Evolutionary conservation across 2,888 invertebrate species (phyloP).

Genomic region (Agrenia bidenticulata): DNA sequence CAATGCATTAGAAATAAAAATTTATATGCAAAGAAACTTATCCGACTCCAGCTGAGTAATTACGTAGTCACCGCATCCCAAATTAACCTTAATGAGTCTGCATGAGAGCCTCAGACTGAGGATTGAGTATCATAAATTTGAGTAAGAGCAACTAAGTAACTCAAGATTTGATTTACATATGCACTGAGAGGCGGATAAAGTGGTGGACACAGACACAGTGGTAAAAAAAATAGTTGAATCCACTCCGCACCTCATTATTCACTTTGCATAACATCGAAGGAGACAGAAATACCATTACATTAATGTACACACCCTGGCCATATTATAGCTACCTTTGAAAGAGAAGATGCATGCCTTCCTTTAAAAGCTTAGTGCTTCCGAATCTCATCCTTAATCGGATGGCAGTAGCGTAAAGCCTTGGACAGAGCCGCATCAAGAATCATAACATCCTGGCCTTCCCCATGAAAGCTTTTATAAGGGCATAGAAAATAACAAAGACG

Average conservation of each 20-base stretch:
- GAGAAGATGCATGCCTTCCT: constrained; percentile 17
- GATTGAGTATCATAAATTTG: too few relatives aligned
- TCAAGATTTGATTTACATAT: constrained; percentile 15
- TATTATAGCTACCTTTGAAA: neutral
- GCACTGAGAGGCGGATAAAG: constrained; percentile 9
- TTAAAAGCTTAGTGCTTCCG: constrained; percentile 17
- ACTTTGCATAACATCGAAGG: constrained; percentile 6
- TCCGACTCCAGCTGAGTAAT: too few relatives aligned
- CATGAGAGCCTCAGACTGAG: too few relatives aligned
- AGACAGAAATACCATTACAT: constrained; percentile 17
- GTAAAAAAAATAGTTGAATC: constrained; percentile 17
- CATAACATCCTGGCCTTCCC: too few relatives aligned
- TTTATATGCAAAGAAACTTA: too few relatives aligned
- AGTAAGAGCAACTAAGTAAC: constrained; percentile 3
- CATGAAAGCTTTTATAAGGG: too few relatives aligned
- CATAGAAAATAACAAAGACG: too few relatives aligned
- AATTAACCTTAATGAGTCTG: too few relatives aligned
- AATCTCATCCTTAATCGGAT: constrained; percentile 11
- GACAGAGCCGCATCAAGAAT: too few relatives aligned
- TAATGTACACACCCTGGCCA: constrained; percentile 13
- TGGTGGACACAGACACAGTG: constrained; percentile 10
- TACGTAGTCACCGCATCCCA: too few relatives aligned
- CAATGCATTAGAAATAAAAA: too few relatives aligned
- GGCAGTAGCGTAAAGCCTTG: too few relatives aligned
- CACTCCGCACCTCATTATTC: constrained; percentile 25